These are phyloP conservation scores for Spizaetus ornatus DNA, from an alignment of 2,113 vertebrate genomes.

Conservation along the genomic window DNA sequence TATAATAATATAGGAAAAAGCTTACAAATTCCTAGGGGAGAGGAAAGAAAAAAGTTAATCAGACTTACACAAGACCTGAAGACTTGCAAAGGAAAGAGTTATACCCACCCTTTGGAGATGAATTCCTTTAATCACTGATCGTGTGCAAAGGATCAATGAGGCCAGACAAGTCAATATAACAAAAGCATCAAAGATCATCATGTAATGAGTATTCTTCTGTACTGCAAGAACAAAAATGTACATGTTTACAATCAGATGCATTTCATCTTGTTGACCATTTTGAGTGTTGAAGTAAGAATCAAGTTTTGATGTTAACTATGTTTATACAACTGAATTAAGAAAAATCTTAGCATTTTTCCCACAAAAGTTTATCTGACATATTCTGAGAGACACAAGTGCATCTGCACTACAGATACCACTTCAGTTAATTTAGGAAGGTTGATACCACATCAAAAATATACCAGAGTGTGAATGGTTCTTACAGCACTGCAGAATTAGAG, in stretches of 20 bases:
- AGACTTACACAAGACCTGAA: not conserved
- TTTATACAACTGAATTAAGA: not conserved
- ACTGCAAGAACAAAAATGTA: slow-evolving; percentile 66
- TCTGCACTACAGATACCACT: not conserved
- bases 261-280: not conserved
- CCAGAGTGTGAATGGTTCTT: not conserved
- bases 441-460: not conserved
- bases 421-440: not conserved
- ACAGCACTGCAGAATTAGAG: not conserved
- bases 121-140: slow-evolving; percentile 85
- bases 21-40: slow-evolving; percentile 82
- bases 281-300: not conserved
- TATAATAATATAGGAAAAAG: slow-evolving; percentile 79
- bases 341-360: not conserved
- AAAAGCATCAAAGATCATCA: slow-evolving; percentile 84
- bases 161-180: slow-evolving; percentile 84
- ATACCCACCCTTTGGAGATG: slow-evolving; percentile 84
- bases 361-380: not conserved
- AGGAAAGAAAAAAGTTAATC: not conserved
- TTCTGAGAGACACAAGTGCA: not conserved
- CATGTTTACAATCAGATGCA: not conserved
- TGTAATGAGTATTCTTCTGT: slow-evolving; percentile 85
- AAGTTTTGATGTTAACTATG: not conserved
- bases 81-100: not conserved
- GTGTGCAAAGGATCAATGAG: slow-evolving; percentile 83